Conservation (phyloP, 2,888 invertebrate genomes). For the Campopleginae sp. region DNA sequence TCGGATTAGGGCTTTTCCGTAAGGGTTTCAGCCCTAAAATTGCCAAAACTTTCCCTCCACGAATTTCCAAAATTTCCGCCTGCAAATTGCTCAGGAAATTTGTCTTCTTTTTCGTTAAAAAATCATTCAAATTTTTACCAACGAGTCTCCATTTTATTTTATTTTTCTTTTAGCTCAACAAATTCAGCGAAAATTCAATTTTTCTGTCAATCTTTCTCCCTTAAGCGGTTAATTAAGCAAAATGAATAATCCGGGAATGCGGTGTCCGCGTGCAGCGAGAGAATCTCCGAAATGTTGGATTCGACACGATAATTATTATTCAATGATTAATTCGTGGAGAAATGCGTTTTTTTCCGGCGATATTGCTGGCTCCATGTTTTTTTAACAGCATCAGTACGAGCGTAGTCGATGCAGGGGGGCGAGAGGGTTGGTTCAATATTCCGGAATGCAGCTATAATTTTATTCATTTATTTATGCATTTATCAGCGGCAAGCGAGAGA, state of each 20-base stretch:
- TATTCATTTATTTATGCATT: slow-evolving; percentile 73
- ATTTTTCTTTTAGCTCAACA: not conserved
- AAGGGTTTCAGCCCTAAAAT: not conserved
- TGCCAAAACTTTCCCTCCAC: not conserved
- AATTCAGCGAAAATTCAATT: not conserved
- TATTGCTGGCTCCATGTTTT: not conserved
- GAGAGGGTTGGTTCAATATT: slow-evolving; percentile 38
- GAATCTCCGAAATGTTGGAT: not conserved
- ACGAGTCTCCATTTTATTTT: not conserved
- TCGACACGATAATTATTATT: slow-evolving; percentile 2
- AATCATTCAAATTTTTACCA: not conserved
- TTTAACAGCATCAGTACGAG: slow-evolving; percentile 21
- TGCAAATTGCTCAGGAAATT: not conserved
- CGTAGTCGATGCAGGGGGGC: slow-evolving; percentile 1
- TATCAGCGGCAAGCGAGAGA: slow-evolving; percentile 52
- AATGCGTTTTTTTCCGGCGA: not conserved
- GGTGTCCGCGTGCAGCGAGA: not conserved
- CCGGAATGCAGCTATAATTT: slow-evolving; percentile 66
- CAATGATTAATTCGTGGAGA: slow-evolving; percentile 30
- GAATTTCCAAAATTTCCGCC: not conserved
- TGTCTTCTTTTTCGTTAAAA: not conserved
- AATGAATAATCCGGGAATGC: not conserved
- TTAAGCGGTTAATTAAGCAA: not conserved
- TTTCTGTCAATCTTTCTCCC: not conserved
- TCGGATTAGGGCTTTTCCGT: not conserved